Percentiles rank a stretch among this genome's conserved stretches.
Evolutionary conservation across 2,113 vertebrate species (phyloP).

Genomic region (Paramormyrops kingsleyae): DNA sequence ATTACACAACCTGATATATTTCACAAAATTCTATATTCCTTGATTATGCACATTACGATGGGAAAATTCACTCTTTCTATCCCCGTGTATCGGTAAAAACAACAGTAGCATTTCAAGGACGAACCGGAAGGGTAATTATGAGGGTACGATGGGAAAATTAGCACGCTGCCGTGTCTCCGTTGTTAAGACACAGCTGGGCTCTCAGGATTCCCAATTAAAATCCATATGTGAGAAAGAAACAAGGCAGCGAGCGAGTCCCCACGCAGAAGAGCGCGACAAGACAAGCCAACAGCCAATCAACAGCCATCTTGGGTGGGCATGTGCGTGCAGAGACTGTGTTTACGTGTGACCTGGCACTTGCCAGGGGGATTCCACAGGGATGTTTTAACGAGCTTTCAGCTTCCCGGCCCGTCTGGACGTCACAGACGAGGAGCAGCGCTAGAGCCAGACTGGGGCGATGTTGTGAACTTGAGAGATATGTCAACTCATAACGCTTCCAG

Average conservation of each 20-base stretch:
- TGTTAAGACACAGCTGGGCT: constrained; percentile 1
- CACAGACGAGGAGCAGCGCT: neutral
- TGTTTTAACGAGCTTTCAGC: neutral
- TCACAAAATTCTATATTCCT: neutral
- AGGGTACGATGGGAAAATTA: neutral
- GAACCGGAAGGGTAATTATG: neutral
- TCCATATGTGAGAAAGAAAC: neutral
- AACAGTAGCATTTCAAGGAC: neutral
- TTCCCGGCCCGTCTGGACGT: neutral
- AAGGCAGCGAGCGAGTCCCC: neutral
- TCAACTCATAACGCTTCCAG: neutral
- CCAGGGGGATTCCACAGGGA: neutral
- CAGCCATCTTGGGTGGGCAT: neutral
- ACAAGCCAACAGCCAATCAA: neutral
- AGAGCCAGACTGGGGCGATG: neutral
- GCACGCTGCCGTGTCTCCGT: neutral
- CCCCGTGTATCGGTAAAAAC: neutral
- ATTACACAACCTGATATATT: neutral
- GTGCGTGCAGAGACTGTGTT: neutral
- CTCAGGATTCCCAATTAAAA: constrained; percentile 7
- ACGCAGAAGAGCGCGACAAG: neutral
- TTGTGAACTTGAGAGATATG: neutral
- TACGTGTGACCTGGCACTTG: neutral
- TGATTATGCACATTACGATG: neutral
- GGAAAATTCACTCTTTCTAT: neutral